Evolutionary conservation across 2,888 invertebrate species (phyloP), one percentile per base, ranked within the genome.

Genomic region (Campopleginae sp.): DNA sequence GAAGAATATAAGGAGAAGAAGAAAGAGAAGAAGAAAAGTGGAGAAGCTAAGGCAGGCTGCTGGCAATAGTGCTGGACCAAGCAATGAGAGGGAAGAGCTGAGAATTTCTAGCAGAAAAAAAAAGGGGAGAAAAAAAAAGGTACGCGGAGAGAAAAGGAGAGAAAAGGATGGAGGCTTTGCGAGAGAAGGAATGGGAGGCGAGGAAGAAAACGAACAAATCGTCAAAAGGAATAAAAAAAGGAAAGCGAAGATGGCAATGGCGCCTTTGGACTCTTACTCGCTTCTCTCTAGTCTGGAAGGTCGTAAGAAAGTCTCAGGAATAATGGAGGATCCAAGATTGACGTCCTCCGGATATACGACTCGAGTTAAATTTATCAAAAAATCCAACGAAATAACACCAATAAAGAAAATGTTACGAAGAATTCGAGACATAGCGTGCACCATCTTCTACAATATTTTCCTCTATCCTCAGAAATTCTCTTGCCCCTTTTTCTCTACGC

Each of bases 1-100:
- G 61, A 81, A 86, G 66, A 71, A 86, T 66, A 84, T 19, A 71
- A 82, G 86, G 79, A 70, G 86, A 72, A 86, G 85, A 85, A 81
- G 85, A 85, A 83, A 86, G 87, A 86, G 84, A 86, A 78, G 85
- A 78, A 82, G 71, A 84, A 84, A 63, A 63, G 82, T 85, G 54
- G 65, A 72, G 79, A 66, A 81, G 82, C 61, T 31, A 85, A 82
- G 85, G 86, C 80, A 81, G 76, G 86, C 84, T 63, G 86, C 84
- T 63, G 82, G 82, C 85, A 83, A 82, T 80, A 84, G 71, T 63
- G 72, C 58, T 33, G 58, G 31, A 61, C 58, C 70, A 27, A 66
- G 80, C n/a, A 68, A 66, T n/a, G 63, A 79, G 82, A 75, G 66
- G 68, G 80, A 84, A 48, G 46, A 51, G 80, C 80, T 87, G 84